A percentile compares a stretch with the other conserved stretches of the same genome.
Evolutionary conservation across 1,140 invertebrate genomes (phyloP).

Genomic region (Drosophila lacertosa): DNA sequence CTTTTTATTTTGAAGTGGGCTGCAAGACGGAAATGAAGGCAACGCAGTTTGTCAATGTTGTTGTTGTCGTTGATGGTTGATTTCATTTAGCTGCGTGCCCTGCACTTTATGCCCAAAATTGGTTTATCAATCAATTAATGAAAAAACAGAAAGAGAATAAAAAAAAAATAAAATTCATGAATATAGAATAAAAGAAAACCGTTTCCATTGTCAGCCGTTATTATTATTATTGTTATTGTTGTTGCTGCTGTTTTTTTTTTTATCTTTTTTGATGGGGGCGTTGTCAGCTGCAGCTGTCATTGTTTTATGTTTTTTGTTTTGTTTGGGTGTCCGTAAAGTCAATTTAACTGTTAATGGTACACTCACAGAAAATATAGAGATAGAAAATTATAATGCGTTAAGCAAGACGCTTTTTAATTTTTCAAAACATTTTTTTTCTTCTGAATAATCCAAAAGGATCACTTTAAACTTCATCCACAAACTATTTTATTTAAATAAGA

Average conservation of each 20-base stretch:
- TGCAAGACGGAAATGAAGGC: slow-evolving; percentile 44
- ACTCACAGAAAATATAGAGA: no score
- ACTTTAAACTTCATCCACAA: no score
- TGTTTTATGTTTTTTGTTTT: no score
- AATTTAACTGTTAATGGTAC: slow-evolving; percentile 35
- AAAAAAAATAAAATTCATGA: slow-evolving; percentile 7
- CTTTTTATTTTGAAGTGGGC: slow-evolving; percentile 43
- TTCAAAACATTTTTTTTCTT: no score
- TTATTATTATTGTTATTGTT: slow-evolving; percentile 25
- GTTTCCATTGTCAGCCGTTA: slow-evolving; percentile 26
- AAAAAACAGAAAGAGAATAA: slow-evolving; percentile 2
- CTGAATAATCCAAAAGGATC: no score
- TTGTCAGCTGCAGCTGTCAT: slow-evolving; percentile 10
- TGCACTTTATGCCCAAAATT: slow-evolving; percentile 38
- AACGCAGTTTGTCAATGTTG: background rate
- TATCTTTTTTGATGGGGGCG: background rate
- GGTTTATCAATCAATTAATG: slow-evolving; percentile 67
- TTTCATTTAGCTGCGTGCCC: background rate
- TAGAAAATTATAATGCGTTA: no score
- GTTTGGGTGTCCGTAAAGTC: slow-evolving; percentile 24
- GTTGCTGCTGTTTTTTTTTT: slow-evolving; percentile 1
- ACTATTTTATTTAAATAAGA: no score
- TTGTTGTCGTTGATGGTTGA: background rate
- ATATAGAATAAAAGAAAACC: slow-evolving; percentile 21
- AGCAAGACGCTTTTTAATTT: no score